Evolutionary conservation across 2,888 invertebrate genomes (phyloP).

Genomic region (Gastrophysa polygoni): DNA sequence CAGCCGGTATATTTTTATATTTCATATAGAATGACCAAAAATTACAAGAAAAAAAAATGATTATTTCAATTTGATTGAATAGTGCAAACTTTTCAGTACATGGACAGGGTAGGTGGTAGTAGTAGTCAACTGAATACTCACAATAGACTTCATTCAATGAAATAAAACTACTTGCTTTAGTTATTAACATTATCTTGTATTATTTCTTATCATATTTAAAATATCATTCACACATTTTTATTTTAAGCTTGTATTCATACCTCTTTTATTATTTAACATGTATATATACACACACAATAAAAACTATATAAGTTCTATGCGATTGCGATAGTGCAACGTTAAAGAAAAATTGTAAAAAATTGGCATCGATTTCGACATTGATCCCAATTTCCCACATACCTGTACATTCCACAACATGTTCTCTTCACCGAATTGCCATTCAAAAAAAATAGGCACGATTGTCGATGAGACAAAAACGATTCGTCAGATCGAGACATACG

Average conservation of each 20-base stretch:
- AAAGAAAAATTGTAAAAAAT: conserved; percentile 28
- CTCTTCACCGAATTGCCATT: conserved; percentile 15
- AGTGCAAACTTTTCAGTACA: too few relatives aligned
- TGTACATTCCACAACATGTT: conserved; percentile 33
- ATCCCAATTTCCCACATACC: conserved; percentile 36
- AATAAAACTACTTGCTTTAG: conserved; percentile 9
- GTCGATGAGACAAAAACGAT: too few relatives aligned
- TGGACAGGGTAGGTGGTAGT: too few relatives aligned
- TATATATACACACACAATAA: conserved; percentile 50
- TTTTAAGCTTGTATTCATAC: conserved; percentile 45
- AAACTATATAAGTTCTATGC: conserved; percentile 45
- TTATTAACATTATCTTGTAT: conserved; percentile 41
- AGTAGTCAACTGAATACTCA: too few relatives aligned
- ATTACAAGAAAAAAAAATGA: too few relatives aligned
- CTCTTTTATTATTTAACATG: conserved; percentile 48
- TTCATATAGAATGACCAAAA: too few relatives aligned
- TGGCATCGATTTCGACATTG: conserved; percentile 17
- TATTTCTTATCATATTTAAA: conserved; percentile 51
- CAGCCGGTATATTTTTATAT: too few relatives aligned
- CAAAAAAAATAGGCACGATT: conserved; percentile 13
- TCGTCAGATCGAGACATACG: not conserved
- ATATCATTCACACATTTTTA: conserved; percentile 51
- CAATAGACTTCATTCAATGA: too few relatives aligned
- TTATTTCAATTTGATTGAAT: too few relatives aligned
- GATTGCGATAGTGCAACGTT: conserved; percentile 43